A percentile compares a stretch with the other conserved stretches of the same genome.
phyloP scores from a whole-genome alignment of 92 coral and sea anemone genomes.

The Chrysogorgia sp. region DNA sequence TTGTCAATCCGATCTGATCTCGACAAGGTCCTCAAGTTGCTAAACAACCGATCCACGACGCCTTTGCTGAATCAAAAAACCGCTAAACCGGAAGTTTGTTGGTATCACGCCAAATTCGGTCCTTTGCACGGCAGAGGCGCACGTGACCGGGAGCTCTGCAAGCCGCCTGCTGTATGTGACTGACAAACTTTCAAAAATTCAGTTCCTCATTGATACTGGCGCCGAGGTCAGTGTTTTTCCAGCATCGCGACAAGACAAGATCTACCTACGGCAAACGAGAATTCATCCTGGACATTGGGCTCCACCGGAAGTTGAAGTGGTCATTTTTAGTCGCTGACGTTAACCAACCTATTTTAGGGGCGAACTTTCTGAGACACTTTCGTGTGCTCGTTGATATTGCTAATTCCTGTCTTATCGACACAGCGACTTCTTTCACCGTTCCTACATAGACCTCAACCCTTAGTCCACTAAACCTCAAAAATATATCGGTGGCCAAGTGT shows the following conservation, averaged over 20 bases:
- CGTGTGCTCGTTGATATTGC: neutral
- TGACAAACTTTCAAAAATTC: neutral
- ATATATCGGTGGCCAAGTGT: neutral
- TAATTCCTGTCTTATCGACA: neutral
- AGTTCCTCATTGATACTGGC: neutral
- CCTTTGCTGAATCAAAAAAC: neutral
- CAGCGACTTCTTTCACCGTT: neutral
- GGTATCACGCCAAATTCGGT: neutral
- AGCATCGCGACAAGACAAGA: neutral
- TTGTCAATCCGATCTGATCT: conserved; percentile 1
- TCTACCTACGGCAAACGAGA: neutral
- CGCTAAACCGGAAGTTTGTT: neutral
- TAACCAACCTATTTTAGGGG: no score
- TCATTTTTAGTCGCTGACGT: neutral
- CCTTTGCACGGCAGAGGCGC: neutral
- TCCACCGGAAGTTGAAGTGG: no score
- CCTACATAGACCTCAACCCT: neutral
- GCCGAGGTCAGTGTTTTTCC: neutral
- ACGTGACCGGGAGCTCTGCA: neutral
- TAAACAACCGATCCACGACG: neutral
- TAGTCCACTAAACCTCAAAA: neutral
- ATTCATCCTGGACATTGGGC: neutral
- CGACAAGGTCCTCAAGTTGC: conserved; percentile 7
- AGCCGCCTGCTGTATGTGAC: neutral
- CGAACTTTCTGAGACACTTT: neutral